These are phyloP conservation scores for Mus minutoides DNA, from an alignment of 2,797 vertebrate genomes.

Conservation along the genomic window DNA sequence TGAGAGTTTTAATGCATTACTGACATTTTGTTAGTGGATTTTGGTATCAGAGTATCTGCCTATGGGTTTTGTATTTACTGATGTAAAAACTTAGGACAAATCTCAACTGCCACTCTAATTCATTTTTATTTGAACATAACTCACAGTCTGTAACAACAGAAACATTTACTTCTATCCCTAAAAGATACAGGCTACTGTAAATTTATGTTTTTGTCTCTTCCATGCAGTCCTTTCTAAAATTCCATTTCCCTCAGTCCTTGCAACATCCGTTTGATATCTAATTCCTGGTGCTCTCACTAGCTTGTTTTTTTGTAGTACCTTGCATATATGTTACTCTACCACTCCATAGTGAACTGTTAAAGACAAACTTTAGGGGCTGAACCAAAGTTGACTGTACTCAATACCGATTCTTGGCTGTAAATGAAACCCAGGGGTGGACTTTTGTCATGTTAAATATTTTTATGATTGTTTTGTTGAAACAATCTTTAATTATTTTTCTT, in stretches of 20 bases:
- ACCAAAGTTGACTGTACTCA: background rate
- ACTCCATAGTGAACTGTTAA: background rate
- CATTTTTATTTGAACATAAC: slow-evolving; percentile 66
- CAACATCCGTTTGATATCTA: background rate
- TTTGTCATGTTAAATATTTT: slow-evolving; percentile 5
- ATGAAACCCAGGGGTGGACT: background rate
- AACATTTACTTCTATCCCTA: slow-evolving; percentile 16
- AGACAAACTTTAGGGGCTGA: background rate
- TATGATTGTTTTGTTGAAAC: background rate
- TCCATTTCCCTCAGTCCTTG: background rate
- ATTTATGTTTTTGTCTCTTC: background rate
- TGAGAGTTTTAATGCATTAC: slow-evolving; percentile 57
- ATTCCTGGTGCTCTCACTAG: background rate
- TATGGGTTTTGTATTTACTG: slow-evolving; percentile 62
- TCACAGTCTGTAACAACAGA: slow-evolving; percentile 36
- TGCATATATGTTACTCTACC: background rate
- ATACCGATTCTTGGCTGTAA: background rate
- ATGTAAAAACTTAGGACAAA: slow-evolving; percentile 54
- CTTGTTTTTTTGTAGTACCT: background rate
- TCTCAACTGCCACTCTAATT: slow-evolving; percentile 31
- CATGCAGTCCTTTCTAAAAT: background rate
- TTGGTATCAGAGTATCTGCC: slow-evolving; percentile 28
- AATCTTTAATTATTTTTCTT: background rate
- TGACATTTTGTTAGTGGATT: slow-evolving; percentile 64
- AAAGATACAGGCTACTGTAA: slow-evolving; percentile 38